These are phyloP conservation scores for Drosophila nasuta DNA, from an alignment of 1,140 invertebrate species.

Conservation along the genomic window DNA sequence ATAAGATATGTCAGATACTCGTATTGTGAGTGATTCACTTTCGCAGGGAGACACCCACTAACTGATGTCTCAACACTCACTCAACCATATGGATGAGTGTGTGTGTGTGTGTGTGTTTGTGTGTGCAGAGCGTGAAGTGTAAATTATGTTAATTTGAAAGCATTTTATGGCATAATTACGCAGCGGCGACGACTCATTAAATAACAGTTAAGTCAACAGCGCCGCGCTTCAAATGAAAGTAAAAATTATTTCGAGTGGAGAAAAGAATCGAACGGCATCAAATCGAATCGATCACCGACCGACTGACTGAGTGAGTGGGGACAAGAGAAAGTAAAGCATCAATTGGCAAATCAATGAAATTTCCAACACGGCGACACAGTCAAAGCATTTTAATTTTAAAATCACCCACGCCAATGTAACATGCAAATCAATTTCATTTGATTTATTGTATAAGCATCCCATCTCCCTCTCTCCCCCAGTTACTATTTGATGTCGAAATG, in stretches of 20 bases:
- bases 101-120: not conserved
- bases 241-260: constrained; percentile 43
- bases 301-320: not conserved
- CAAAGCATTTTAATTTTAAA: constrained; percentile 14
- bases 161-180: constrained; percentile 72
- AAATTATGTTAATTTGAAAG: constrained; percentile 78
- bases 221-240: constrained; percentile 60
- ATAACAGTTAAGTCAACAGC: constrained; percentile 61
- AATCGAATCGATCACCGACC: not conserved
- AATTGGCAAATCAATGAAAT: constrained; percentile 41
- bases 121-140: constrained; percentile 49
- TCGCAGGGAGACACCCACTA: constrained; percentile 18
- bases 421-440: constrained; percentile 30
- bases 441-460: not conserved
- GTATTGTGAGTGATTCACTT: constrained; percentile 36
- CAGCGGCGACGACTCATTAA: constrained; percentile 55
- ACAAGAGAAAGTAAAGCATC: constrained; percentile 43
- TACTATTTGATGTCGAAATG: not conserved
- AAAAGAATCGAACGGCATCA: constrained; percentile 23
- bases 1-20: not conserved
- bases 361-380: not conserved
- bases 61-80: not conserved
- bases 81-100: not conserved
- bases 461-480: not conserved
- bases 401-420: constrained; percentile 1